Percentiles rank a stretch among this genome's conserved stretches.
These are phyloP conservation scores for Antitype chi DNA, from an alignment of 2,888 invertebrate species.

Conservation along the genomic window DNA sequence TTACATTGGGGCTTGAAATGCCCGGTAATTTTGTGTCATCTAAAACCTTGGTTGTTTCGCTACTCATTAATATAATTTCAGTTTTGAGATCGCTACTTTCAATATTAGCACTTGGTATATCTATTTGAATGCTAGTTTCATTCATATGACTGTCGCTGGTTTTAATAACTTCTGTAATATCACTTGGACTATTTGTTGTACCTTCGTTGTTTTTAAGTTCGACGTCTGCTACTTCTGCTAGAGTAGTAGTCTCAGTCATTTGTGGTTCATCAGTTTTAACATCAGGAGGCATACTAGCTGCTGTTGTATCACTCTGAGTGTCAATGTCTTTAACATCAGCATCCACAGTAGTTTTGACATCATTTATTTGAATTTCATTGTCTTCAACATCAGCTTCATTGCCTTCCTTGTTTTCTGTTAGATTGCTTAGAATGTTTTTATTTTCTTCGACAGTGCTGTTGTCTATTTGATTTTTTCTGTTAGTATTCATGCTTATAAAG, in stretches of 20 bases:
- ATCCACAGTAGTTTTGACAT: background rate
- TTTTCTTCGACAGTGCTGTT: constrained; percentile 50
- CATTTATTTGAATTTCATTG: constrained; percentile 26
- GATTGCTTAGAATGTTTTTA: constrained; percentile 38
- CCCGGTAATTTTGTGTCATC: constrained; percentile 16
- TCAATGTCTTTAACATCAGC: constrained; percentile 8
- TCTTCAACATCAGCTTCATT: constrained; percentile 16
- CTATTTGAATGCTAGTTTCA: constrained; percentile 55
- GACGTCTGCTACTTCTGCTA: background rate
- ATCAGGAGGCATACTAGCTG: background rate
- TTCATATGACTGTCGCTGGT: constrained; percentile 26
- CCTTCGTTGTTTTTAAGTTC: constrained; percentile 31
- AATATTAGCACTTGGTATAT: constrained; percentile 47
- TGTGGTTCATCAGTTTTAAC: constrained; percentile 25
- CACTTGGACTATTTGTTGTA: constrained; percentile 20
- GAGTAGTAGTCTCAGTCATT: constrained; percentile 17
- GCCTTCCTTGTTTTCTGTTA: constrained; percentile 22
- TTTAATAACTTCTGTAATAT: constrained; percentile 17
- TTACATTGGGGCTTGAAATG: constrained; percentile 14
- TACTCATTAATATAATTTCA: constrained; percentile 60
- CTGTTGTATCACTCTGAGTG: constrained; percentile 2
- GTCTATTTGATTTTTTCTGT: constrained; percentile 55
- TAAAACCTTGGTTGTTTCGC: constrained; percentile 39
- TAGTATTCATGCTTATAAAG: constrained; percentile 58
- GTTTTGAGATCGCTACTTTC: constrained; percentile 61